Percentiles rank a stretch among this genome's conserved stretches.
These are phyloP conservation scores for Drosophila kambysellisi DNA, from an alignment of 2,888 invertebrate genomes.

Conservation along the genomic window DNA sequence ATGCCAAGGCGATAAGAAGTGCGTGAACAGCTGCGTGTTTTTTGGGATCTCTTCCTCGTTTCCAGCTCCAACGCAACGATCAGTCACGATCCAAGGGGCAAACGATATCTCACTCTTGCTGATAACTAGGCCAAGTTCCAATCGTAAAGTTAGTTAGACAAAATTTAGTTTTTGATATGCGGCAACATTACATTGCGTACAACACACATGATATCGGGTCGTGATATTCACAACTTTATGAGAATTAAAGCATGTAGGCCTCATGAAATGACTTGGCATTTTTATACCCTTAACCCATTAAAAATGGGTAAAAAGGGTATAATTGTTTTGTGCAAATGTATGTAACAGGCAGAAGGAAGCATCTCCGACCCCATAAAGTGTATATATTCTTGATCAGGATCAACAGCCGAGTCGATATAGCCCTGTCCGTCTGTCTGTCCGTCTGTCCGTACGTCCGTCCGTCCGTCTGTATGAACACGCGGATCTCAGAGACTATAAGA, in stretches of 20 bases:
- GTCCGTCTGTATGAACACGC: too few species aligned
- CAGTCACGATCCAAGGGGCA: neutral
- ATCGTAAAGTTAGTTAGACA: neutral
- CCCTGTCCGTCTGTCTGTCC: too few species aligned
- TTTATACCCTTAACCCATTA: too few species aligned
- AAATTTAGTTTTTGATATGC: neutral
- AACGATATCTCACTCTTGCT: neutral
- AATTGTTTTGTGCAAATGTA: too few species aligned
- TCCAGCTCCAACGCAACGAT: neutral
- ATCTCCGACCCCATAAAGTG: too few species aligned
- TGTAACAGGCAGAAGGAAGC: too few species aligned
- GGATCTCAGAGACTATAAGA: too few species aligned
- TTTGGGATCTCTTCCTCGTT: constrained; percentile 13
- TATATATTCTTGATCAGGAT: too few species aligned
- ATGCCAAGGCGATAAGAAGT: constrained; percentile 51
- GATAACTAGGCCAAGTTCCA: constrained; percentile 19
- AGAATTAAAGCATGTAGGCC: neutral
- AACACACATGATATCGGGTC: neutral
- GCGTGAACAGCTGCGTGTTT: constrained; percentile 56
- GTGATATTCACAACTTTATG: neutral
- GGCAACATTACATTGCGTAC: neutral
- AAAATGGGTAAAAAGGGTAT: too few species aligned
- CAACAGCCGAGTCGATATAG: too few species aligned
- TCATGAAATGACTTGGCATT: neutral
- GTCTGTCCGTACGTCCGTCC: too few species aligned